phyloP scores from a whole-genome alignment of 2,888 invertebrate genomes.

The Xestia ashworthii region DNA sequence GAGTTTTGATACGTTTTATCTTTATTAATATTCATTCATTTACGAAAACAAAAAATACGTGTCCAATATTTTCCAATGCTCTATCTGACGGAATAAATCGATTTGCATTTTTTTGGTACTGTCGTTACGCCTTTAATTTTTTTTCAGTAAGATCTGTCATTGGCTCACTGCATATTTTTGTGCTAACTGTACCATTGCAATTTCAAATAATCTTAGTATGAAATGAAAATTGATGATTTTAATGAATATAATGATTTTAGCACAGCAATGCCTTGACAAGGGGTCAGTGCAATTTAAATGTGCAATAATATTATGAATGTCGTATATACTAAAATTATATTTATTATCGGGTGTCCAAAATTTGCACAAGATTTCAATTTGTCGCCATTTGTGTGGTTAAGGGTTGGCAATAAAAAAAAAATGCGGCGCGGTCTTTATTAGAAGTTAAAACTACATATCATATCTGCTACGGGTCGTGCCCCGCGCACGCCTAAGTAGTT shows the following conservation, averaged over 20 bases:
- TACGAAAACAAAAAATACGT: too few species aligned
- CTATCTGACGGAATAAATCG: too few species aligned
- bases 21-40: too few species aligned
- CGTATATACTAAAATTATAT: not conserved
- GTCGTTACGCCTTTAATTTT: not conserved
- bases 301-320: constrained; percentile 5
- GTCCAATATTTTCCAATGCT: too few species aligned
- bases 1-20: too few species aligned
- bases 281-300: constrained; percentile 30
- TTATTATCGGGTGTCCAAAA: not conserved
- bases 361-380: not conserved
- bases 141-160: not conserved
- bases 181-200: constrained; percentile 53
- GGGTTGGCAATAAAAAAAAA: too few species aligned
- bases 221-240: constrained; percentile 60
- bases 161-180: not conserved
- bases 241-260: constrained; percentile 50
- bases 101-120: too few species aligned
- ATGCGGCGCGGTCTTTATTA: too few species aligned
- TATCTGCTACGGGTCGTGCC: too few species aligned
- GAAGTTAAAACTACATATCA: too few species aligned
- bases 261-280: constrained; percentile 10
- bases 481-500: too few species aligned
- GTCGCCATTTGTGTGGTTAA: too few species aligned
- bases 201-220: constrained; percentile 42